Base-by-base conservation (phyloP, 2,113 vertebrate genomes). In the Serinus canaria region DNA sequence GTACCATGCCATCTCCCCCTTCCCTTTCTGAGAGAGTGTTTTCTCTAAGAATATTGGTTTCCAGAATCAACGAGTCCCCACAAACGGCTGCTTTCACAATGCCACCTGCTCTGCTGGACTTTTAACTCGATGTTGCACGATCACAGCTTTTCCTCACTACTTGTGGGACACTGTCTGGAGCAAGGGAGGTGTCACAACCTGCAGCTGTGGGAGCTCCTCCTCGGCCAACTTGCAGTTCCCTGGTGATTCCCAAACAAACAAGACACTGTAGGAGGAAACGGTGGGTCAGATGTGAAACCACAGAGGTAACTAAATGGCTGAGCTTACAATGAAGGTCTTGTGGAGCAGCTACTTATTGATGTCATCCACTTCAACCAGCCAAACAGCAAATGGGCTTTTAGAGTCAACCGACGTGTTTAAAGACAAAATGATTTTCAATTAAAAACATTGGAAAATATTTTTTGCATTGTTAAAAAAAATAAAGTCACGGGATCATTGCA, bases 201-300 rank as follows among this genome's bases (percentile, higher is more conserved):
- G 79, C 4, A 35, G 83, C 15, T 15, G 60, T 15, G 62, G 69
- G 55, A 95, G 31, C 47, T 35, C 31, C 25, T 86, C 53, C 69
- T 89, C 1, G 39, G 91, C 72, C 74, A 90, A 30, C n/a, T n/a
- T 21, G 28, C 18, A 50, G 56, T 24, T 87, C 88, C 84, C 90
- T 58, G 77, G 79, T 50, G 85, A 94, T 90, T 73, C 87, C 46
- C 53, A 90, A 91, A 86, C 47, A 91, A 95, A 92, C 43, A 80
- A 73, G 72, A 19, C 73, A 43, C 64, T 74, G 68, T 13, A 73
- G 83, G 75, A 86, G 90, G 80, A 96, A 91, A 88, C 1, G 3
- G 67, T 19, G n/a, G 91, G 68, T 90, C 66, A 83, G 70, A 86
- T 89, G 83, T 87, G 95, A 94, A 96, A 87, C 83, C 84, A 86